phyloP scores from a whole-genome alignment of 2,113 vertebrate genomes.

The Odontesthes bonariensis region DNA sequence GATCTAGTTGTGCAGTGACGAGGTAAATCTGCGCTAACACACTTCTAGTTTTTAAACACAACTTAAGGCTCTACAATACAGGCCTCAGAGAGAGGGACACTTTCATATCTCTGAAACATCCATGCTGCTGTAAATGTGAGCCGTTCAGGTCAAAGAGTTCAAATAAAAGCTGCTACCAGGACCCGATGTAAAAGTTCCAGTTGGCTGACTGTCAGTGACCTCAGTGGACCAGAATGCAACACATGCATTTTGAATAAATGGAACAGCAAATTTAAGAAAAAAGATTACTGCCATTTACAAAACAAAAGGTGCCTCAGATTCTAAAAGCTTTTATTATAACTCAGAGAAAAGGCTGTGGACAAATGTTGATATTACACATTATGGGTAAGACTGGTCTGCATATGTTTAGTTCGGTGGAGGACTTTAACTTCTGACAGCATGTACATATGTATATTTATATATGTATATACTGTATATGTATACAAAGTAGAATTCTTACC shows the following conservation, averaged over 20 bases:
- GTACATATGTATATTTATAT: no score
- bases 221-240: conserved; percentile 35
- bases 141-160: conserved; percentile 18
- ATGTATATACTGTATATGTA: no score
- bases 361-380: no score
- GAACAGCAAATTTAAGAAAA: not conserved
- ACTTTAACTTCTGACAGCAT: no score
- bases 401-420: no score
- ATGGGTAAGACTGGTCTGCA: no score
- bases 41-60: not conserved
- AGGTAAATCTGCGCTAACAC: conserved; percentile 10
- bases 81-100: not conserved
- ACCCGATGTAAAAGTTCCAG: not conserved
- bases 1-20: not conserved
- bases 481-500: no score
- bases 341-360: no score
- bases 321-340: no score
- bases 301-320: no score
- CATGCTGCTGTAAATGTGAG: conserved; percentile 24
- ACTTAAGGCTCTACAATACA: no score
- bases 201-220: not conserved
- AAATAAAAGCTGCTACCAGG: not conserved
- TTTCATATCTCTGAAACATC: not conserved
- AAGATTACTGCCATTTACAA: not conserved
- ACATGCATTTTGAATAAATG: conserved; percentile 13